These are phyloP conservation scores for Chloropsis cyanopogon DNA, from an alignment of 2,113 vertebrate genomes.

Conservation along the genomic window DNA sequence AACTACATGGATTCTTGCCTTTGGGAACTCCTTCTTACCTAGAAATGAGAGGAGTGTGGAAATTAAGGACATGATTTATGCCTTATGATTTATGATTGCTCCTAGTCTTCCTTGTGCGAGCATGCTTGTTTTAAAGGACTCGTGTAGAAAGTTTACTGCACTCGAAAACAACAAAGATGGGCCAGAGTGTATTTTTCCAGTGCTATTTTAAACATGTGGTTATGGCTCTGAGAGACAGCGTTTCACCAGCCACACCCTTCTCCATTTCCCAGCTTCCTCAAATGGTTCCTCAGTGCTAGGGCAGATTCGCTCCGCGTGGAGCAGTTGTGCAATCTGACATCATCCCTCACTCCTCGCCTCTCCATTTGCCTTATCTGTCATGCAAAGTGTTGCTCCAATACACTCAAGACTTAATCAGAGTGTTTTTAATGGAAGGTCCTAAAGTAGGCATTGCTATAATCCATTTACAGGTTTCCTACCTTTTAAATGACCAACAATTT, in stretches of 20 bases:
- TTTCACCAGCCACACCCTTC: constrained; percentile 55
- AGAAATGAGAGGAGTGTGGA: neutral
- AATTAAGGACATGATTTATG: neutral
- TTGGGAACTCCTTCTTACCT: neutral
- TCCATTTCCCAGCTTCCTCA: constrained; percentile 58
- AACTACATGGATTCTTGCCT: neutral
- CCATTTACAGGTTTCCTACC: neutral
- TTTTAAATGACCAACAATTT: neutral
- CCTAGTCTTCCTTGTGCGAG: neutral
- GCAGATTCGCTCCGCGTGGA: neutral
- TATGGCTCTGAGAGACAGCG: neutral
- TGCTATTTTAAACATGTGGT: constrained; percentile 59
- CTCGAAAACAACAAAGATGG: neutral
- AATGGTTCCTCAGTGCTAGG: neutral
- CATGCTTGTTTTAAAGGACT: neutral
- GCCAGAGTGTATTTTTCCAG: neutral
- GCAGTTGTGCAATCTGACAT: constrained; percentile 32
- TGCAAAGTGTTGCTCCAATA: neutral
- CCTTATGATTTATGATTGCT: neutral
- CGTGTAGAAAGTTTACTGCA: neutral
- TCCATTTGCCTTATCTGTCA: neutral
- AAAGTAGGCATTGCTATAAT: neutral
- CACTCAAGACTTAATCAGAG: neutral
- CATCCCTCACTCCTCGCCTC: neutral
- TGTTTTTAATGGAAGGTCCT: neutral